Evolutionary conservation across 2,888 invertebrate species (phyloP).

Genomic region (Tetanocera ferruginea): DNA sequence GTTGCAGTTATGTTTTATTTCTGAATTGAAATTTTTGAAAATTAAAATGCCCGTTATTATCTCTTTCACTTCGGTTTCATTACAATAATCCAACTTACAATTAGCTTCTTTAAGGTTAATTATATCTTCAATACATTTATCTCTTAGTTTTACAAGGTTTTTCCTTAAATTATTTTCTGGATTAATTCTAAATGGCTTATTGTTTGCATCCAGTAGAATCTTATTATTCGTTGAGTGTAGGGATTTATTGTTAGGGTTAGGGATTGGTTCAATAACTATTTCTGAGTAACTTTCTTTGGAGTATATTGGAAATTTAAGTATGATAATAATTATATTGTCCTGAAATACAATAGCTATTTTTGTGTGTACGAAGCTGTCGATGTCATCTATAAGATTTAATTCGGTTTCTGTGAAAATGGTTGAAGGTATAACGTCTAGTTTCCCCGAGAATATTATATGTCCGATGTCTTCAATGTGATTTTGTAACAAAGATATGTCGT

Average conservation of each 20-base stretch:
- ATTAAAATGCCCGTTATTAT: constrained; percentile 38
- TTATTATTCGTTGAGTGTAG: constrained; percentile 27
- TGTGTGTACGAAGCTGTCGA: constrained; percentile 41
- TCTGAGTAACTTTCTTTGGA: constrained; percentile 25
- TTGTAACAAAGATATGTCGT: constrained; percentile 40
- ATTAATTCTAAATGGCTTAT: constrained; percentile 24
- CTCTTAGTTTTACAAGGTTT: constrained; percentile 28
- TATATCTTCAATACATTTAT: constrained; percentile 36
- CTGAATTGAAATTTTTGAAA: constrained; percentile 35
- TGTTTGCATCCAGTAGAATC: constrained; percentile 34
- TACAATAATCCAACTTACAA: constrained; percentile 29
- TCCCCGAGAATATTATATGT: constrained; percentile 47
- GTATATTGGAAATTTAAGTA: constrained; percentile 35
- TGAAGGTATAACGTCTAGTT: constrained; percentile 44
- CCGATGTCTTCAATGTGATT: constrained; percentile 43
- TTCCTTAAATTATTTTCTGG: constrained; percentile 35
- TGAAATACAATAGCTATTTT: constrained; percentile 40
- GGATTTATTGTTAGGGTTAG: constrained; percentile 37
- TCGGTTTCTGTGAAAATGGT: constrained; percentile 43
- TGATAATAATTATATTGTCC: constrained; percentile 37
- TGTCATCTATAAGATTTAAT: constrained; percentile 43
- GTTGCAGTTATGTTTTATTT: constrained; percentile 37
- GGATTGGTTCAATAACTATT: constrained; percentile 40
- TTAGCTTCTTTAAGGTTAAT: constrained; percentile 35
- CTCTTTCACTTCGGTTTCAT: constrained; percentile 31